Evolutionary conservation across 2,797 vertebrate species (phyloP).

Genomic region (Phrynocephalus vlangalii): DNA sequence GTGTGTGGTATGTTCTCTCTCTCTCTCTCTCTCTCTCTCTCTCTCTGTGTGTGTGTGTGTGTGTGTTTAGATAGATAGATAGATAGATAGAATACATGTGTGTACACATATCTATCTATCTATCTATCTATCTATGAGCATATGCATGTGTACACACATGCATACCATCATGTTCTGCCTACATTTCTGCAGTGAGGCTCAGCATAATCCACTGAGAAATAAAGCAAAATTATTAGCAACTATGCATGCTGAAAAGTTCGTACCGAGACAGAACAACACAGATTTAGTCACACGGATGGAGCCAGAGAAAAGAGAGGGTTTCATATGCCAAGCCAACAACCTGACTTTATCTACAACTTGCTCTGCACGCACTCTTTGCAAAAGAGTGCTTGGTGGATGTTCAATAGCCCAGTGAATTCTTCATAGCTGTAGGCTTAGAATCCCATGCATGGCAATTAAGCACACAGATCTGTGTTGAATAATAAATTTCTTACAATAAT

Average conservation of each 20-base stretch:
- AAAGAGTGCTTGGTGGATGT: not conserved
- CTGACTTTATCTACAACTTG: not conserved
- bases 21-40: too few species aligned
- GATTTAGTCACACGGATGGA: not conserved
- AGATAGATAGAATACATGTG: too few species aligned
- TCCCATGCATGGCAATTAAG: not conserved
- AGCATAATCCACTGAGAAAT: not conserved
- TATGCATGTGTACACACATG: not conserved
- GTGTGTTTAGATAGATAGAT: too few species aligned
- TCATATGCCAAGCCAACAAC: not conserved
- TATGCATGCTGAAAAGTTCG: not conserved
- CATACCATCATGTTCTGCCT: too few species aligned
- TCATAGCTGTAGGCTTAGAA: not conserved
- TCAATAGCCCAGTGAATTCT: not conserved
- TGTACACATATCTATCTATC: too few species aligned
- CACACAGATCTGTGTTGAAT: not conserved
- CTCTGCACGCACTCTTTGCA: not conserved
- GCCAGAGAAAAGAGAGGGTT: not conserved
- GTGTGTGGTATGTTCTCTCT: not conserved
- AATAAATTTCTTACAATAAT: not conserved
- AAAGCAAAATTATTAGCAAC: not conserved
- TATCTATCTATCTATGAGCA: not conserved
- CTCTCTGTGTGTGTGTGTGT: too few species aligned
- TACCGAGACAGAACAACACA: too few species aligned
- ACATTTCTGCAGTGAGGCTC: not conserved